Evolutionary conservation across 2,888 invertebrate genomes (phyloP).

Genomic region (Volucella inflata): DNA sequence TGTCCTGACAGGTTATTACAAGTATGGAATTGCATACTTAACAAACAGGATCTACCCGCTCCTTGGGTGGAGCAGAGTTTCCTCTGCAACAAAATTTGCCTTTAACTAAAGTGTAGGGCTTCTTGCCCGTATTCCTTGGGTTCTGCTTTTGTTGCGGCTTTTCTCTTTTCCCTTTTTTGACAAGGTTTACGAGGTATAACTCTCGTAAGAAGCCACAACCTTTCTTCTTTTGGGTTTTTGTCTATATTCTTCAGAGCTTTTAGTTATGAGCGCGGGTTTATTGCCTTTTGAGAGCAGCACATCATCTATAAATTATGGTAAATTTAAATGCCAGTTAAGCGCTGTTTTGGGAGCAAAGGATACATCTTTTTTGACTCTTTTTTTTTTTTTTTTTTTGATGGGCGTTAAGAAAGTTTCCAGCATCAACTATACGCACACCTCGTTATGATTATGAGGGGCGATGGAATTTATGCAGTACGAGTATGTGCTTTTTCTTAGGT

Average conservation of each 20-base stretch:
- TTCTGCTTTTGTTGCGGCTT: constrained; percentile 52
- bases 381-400: no score
- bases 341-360: constrained; percentile 65
- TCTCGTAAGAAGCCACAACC: constrained; percentile 47
- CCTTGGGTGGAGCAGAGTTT: constrained; percentile 24
- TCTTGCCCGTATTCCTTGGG: constrained; percentile 28
- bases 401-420: background rate
- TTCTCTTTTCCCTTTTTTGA: constrained; percentile 28
- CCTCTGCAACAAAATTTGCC: constrained; percentile 52
- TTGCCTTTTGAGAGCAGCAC: constrained; percentile 66
- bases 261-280: constrained; percentile 49
- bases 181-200: constrained; percentile 32
- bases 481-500: constrained; percentile 14
- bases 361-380: background rate
- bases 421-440: constrained; percentile 31
- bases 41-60: constrained; percentile 22
- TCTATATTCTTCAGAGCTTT: constrained; percentile 45
- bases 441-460: constrained; percentile 67
- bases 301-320: constrained; percentile 75
- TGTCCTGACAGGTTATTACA: constrained; percentile 70
- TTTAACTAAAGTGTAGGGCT: constrained; percentile 60
- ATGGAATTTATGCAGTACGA: constrained; percentile 6
- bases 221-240: constrained; percentile 32
- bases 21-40: constrained; percentile 68
- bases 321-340: constrained; percentile 75